Evolutionary conservation across 2,888 invertebrate species (phyloP), one percentile per base, ranked within the genome.

Genomic region (Dolichomitus sp.): DNA sequence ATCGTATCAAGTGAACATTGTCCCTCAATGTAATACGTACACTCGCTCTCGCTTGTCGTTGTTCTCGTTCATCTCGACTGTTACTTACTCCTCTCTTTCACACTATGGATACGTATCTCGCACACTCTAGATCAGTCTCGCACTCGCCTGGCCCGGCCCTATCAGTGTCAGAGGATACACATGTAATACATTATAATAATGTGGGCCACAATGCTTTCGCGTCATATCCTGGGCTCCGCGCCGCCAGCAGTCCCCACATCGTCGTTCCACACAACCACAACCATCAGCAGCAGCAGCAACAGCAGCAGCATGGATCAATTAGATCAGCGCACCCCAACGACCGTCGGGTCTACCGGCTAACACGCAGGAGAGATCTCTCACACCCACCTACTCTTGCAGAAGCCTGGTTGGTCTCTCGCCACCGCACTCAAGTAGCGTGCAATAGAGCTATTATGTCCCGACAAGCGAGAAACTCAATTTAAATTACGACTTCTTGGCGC

Each of bases 181-280:
- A 83, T 85, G 82, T 84, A 85, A 88, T 89, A 87, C 88, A 90
- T 92, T 90, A 90, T 91, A 88, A 92, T 91, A 92, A 92, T 91
- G 87, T 89, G 88, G 89, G 89, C 88, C 88, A 93, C 93, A 93
- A 93, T 93, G 89, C 90, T 87, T 93, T 90, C 87, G 91, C 93
- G 93, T 93, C 93, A 93, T 90, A 93, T 93, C 93, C 93, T 92
- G 88, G 90, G 86, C 88, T 88, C 85, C 83, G 90, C 85, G 63
- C 72, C 70, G 80, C 59, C 86, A 12, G 14, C 40, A 45, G 42
- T 79, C 77, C 76, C 68, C 68, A 63, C 57, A 59, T n/a, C 17
- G 12, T 61, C 68, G 33, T 80, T 27, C 69, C 75, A 54, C 75
- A 54, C 50, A 78, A 70, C 61, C 61, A 48, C 19, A 48, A 42